Evolutionary conservation across 2,888 invertebrate genomes (phyloP).

Genomic region (Spatulosminthurus flaviceps): DNA sequence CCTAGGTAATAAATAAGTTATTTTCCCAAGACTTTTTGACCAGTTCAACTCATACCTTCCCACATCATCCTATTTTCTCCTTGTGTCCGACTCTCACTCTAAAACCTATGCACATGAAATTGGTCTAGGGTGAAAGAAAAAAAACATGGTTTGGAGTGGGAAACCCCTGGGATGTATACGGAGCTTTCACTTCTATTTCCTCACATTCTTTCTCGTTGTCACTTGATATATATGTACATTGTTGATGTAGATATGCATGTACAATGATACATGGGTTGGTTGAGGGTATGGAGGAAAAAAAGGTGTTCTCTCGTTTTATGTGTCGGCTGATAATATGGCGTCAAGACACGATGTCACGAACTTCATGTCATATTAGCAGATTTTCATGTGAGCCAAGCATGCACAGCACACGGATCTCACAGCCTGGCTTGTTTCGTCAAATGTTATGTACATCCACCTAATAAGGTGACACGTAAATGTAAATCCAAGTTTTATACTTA

Average conservation of each 20-base stretch:
- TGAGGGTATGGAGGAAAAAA: too few relatives aligned
- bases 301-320: too few relatives aligned
- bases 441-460: neutral
- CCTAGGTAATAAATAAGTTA: conserved; percentile 15
- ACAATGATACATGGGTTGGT: too few relatives aligned
- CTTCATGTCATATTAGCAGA: conserved; percentile 39
- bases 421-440: too few relatives aligned
- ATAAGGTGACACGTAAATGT: neutral
- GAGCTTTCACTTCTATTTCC: neutral
- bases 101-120: too few relatives aligned
- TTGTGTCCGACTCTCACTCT: too few relatives aligned
- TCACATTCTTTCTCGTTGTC: neutral
- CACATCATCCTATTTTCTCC: neutral
- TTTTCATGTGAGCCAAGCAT: conserved; percentile 39
- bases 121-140: neutral
- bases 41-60: neutral
- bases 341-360: conserved; percentile 42
- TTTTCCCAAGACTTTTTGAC: neutral
- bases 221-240: neutral
- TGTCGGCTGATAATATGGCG: conserved; percentile 34
- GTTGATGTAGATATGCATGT: too few relatives aligned
- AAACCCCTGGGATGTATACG: neutral
- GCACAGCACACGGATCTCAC: neutral
- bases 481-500: conserved; percentile 6
- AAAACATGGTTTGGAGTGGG: too few relatives aligned